Evolutionary conservation across 2,113 vertebrate species (phyloP), one percentile per base, ranked within the genome.

Genomic region (Varanus salvator): DNA sequence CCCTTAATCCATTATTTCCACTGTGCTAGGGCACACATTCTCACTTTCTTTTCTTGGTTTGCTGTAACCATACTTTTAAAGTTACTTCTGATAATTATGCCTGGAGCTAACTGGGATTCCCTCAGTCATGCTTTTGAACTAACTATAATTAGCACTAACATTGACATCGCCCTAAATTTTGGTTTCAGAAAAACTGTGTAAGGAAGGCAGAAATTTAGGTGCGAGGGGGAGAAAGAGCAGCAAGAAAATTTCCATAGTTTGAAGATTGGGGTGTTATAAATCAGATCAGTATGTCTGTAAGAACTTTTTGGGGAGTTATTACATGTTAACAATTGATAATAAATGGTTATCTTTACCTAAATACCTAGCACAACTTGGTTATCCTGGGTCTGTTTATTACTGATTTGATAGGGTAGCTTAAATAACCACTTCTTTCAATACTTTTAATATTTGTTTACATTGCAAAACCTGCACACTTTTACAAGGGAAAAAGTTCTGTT

Each of bases 361-460:
- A 54, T 80, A 80, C 52, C 38, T 1, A 68, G 85, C 77, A 52
- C 89, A 72, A 44, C 11, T 8, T 82, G 84, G 76, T 85, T 90
- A 87, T 85, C 15, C 84, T 80, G 82, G 87, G 78, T 38, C 17
- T 69, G 66, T 93, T 74, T 87, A 71, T 84, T 87, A 34, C 27
- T 92, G 27, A 85, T 44, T 44, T 92, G n/a, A 89, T 95, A 94
- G 75, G 66, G 34, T 54, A 38, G 84, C 64, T 68, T 84, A 91
- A 92, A 87, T 66, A 44, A 21, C 34, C 64, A 66, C 50, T 31
- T 80, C 69, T 85, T 44, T 54, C n/a, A 69, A 27, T 23, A 31
- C 38, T 60, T 48, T 81, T 54, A 82, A 3, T 57, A 8, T 4
- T 7, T 68, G 31, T 1, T 27, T n/a, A 48, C 25, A 8, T 4